These are phyloP conservation scores for Petrocephalus schoutedeni DNA, from an alignment of 2,797 vertebrate species.

Conservation along the genomic window DNA sequence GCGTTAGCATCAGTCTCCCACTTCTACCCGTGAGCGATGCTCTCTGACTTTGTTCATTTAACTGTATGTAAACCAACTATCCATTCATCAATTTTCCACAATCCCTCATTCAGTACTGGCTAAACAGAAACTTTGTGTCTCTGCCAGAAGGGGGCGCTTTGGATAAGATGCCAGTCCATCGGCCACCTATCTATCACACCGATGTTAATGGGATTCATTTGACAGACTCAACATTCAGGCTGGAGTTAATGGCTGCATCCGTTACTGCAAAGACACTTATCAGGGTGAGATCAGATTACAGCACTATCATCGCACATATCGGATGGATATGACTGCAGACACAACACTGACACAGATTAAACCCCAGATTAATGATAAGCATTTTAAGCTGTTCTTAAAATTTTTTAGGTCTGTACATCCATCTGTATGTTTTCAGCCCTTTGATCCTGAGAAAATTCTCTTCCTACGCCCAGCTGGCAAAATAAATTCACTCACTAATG, in stretches of 20 bases:
- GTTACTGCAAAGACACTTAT: neutral
- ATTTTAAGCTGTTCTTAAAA: neutral
- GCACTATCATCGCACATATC: neutral
- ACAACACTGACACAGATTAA: neutral
- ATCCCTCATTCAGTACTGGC: neutral
- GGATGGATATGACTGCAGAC: neutral
- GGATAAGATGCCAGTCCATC: neutral
- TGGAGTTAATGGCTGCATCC: neutral
- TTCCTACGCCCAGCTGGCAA: neutral
- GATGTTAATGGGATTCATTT: neutral
- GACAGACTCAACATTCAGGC: neutral
- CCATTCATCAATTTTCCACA: neutral
- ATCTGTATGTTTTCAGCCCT: too few relatives aligned
- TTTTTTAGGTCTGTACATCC: neutral
- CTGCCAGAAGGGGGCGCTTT: neutral
- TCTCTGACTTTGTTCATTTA: neutral
- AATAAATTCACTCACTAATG: neutral
- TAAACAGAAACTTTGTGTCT: neutral
- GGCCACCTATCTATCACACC: neutral
- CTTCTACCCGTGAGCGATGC: neutral
- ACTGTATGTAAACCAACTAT: neutral
- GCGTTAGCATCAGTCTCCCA: neutral
- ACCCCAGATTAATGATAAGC: neutral
- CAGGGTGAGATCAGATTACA: neutral
- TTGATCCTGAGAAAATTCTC: neutral